These are phyloP conservation scores for Thamnophis sirtalis DNA, from an alignment of 2,113 vertebrate genomes.

Conservation along the genomic window DNA sequence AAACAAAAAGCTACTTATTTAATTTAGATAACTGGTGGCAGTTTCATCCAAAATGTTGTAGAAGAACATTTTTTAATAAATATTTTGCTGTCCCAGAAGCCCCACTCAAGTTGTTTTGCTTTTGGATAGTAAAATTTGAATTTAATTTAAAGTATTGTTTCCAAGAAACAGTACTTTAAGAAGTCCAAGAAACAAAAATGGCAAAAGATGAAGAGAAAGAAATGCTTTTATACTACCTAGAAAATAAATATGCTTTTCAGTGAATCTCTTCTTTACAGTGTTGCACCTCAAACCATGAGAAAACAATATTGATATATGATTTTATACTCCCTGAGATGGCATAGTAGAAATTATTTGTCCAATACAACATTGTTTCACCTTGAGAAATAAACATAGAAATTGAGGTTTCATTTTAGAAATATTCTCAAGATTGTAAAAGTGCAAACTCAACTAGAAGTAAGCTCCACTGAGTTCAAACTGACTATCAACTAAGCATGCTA, in stretches of 20 bases:
- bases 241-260: neutral
- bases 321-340: neutral
- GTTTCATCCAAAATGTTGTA: slow-evolving; percentile 10
- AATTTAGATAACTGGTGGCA: slow-evolving; percentile 22
- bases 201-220: neutral
- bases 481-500: neutral
- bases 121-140: neutral
- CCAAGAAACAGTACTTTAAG: too few relatives aligned
- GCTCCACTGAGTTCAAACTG: neutral
- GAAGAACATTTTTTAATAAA: neutral
- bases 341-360: neutral
- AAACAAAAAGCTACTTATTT: neutral
- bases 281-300: neutral
- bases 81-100: neutral
- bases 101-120: neutral
- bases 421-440: slow-evolving; percentile 16
- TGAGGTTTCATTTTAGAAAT: slow-evolving; percentile 54
- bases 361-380: neutral
- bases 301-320: neutral
- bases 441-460: neutral
- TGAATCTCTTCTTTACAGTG: neutral
- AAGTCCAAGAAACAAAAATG: neutral
- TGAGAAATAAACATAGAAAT: neutral
- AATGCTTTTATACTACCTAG: neutral
- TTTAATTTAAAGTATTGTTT: neutral